Conservation (phyloP, 1,140 invertebrate genomes). For the Catajapyx aquilonaris region DNA sequence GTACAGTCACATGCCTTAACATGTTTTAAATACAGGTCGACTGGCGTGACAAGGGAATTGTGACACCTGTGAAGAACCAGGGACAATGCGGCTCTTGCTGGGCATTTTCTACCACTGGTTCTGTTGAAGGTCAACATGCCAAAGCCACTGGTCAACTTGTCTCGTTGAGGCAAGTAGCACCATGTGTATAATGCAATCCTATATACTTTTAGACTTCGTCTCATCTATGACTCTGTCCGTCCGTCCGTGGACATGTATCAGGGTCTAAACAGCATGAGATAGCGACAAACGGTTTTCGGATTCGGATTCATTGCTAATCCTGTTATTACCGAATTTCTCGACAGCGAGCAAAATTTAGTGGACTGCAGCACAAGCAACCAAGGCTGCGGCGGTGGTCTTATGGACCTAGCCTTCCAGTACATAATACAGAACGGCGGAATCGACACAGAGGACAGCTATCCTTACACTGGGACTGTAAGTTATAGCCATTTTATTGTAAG, state of each 20-base stretch:
- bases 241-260: too few species aligned
- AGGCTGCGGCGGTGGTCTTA: conserved; percentile 90
- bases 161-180: too few species aligned
- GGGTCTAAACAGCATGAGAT: too few species aligned
- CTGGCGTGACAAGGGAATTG: conserved; percentile 21
- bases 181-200: too few species aligned
- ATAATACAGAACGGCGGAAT: conserved; percentile 72
- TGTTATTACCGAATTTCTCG: too few species aligned
- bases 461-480: conserved; percentile 50
- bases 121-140: conserved; percentile 35
- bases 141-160: too few species aligned
- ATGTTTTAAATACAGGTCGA: conserved; percentile 41
- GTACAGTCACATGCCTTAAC: conserved; percentile 42
- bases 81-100: conserved; percentile 21
- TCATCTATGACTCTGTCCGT: too few species aligned
- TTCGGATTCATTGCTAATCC: too few species aligned
- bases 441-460: conserved; percentile 81
- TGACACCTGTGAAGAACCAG: conserved; percentile 25
- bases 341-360: conserved; percentile 93
- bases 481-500: too few species aligned
- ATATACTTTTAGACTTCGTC: too few species aligned
- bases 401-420: conserved; percentile 84
- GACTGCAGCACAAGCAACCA: conserved; percentile 89
- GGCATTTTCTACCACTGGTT: conserved; percentile 16
- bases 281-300: too few species aligned